Base-by-base conservation (phyloP, 2,888 invertebrate species). In the Baccha elongata region DNA sequence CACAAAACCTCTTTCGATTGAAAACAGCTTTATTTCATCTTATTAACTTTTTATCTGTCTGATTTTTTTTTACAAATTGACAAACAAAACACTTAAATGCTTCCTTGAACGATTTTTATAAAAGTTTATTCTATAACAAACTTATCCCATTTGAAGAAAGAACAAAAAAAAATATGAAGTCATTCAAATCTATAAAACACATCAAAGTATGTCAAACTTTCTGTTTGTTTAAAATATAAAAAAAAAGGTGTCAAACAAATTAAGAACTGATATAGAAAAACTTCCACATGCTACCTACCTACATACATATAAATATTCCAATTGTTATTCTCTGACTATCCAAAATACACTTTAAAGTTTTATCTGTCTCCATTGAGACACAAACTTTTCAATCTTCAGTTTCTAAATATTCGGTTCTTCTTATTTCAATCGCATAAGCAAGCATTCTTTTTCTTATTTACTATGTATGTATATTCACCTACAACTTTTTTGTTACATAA, bases 341-440 rank as follows among this genome's bases (percentile, higher is more conserved):
- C 32, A n/a, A 32, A 69, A 64, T 74, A 26, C 68, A 80, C 67
- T 74, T 80, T 64, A 50, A 42, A 55, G 48, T 74, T 80, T 62
- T 58, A 50, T 58, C 64, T 69, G 8, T 8, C 21, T n/a, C 15
- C 17, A 17, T 44, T 15, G 15, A 23, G 23, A 40, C 10, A 58
- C 23, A 68, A n/a, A 73, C 67, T 79, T 80, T 80, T 68, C 68
- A 53, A 78, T 65, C 60, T 80, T 68, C 37, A 73, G 67, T 40
- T 62, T 53, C 32, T 10, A 52, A 68, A 48, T 53, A 40, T 10
- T 37, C 3, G n/a, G 44, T 8, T 42, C n/a, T 32, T 8, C 44
- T 42, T 37, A 50, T 65, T 71, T 50, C 26, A 64, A 50, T 75
- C 32, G 42, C 52, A n/a, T n/a, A n/a, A n/a, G n/a, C n/a, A 65